Evolutionary conservation across 2,888 invertebrate species (phyloP), one percentile per base, ranked within the genome.

Genomic region (Caenorhabditis panamensis): DNA sequence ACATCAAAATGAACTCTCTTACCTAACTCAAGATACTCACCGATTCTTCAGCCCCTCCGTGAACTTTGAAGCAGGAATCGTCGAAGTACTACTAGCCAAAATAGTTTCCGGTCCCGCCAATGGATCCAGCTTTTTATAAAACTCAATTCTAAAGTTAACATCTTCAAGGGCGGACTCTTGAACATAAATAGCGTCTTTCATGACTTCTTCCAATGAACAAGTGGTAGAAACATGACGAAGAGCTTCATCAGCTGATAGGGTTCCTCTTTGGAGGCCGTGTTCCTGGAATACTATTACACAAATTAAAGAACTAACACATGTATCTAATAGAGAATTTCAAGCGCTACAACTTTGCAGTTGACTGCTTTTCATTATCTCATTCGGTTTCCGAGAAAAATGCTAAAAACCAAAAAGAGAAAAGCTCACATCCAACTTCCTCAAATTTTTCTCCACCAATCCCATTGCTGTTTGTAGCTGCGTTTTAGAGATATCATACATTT

Each of bases 81-180:
- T 96, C 61, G 96, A 96, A 0, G 97, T 96, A 0, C 97, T 97
- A 88, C 96, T 96, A 0, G 96, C 96, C 6, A 97, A 91, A 85
- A 97, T 91, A 24, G 89, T 88, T 9, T 67, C 54, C 8, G 72
- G 59, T 0, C 47, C 78, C 8, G 79, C 82, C 9, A 79, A 31
- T 1, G 51, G 54, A 59, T 97, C 97, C 54, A 97, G 92, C 78
- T 95, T 93, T 71, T 92, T 92, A 91, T 94, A 96, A 8, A 97
- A 93, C 89, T 82, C 94, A 81, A 94, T 93, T 91, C 98, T 97
- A 87, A 96, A 91, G 0, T 95, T 94, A 28, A 97, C 91, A 84
- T 94, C 94, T 92, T 98, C 97, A 1, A 96, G 96, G 0, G 97
- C 95, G 91, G 96, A 96, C 93, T 98, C 97, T 92, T 97, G 87